Evolutionary conservation across 2,797 vertebrate species (phyloP).

Genomic region (Nyctibius grandis): DNA sequence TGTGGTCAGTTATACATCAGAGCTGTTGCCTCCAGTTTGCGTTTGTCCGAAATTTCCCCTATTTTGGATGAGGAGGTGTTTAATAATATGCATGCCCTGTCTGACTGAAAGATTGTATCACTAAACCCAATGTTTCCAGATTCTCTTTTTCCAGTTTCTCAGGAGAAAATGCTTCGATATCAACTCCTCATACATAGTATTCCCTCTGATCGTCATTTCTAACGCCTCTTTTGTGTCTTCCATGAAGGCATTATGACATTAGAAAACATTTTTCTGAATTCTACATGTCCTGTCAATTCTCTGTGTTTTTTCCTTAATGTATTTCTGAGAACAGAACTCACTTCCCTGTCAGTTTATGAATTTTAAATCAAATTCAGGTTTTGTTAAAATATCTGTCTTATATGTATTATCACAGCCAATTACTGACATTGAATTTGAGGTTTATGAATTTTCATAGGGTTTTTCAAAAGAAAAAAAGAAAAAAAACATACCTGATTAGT

Average conservation of each 20-base stretch:
- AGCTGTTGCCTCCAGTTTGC: not conserved
- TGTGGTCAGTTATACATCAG: not conserved
- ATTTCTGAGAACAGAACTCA: not conserved
- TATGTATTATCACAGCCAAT: not conserved
- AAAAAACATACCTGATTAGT: conserved; percentile 3
- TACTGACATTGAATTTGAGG: not conserved
- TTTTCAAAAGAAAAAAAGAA: not conserved
- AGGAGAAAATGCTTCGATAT: not conserved
- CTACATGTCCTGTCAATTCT: not conserved
- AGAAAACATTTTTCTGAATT: not conserved
- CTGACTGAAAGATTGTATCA: not conserved
- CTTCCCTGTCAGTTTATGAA: not conserved
- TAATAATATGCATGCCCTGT: not conserved
- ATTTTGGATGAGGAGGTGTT: not conserved
- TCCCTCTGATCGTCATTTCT: not conserved
- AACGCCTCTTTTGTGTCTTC: not conserved
- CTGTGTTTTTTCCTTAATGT: not conserved
- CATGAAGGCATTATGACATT: not conserved
- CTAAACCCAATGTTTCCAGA: not conserved
- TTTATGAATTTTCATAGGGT: not conserved
- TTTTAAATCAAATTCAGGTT: not conserved
- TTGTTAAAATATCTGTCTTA: not conserved
- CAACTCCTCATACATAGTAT: not conserved
- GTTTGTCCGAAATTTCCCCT: not conserved
- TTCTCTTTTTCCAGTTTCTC: not conserved